Base-by-base conservation (phyloP, 2,888 invertebrate genomes). In the Pachliopta kotzebuea region DNA sequence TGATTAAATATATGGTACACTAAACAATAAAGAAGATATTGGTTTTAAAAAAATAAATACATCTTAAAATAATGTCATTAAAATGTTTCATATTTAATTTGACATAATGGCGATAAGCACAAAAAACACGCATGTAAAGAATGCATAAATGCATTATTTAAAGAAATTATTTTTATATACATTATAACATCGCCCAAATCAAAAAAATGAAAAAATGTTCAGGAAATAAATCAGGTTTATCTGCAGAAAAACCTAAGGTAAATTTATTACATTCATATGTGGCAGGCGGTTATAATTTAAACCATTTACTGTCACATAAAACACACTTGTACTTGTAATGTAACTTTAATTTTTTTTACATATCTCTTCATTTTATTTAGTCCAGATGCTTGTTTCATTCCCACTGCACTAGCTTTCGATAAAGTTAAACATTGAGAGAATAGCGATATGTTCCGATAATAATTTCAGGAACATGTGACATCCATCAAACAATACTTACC, bases 141-240 rank as follows among this genome's bases (percentile, higher is more conserved):
- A 45, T 8, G 4, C 45, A n/a, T n/a, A 45, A 1, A 45, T 7
- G n/a, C 14, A 14, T 37, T 14, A 31, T 37, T 14, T 14, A 37
- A 37, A 37, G 0, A 14, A 37, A 37, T 37, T 11, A 14, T 37
- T 37, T 37, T 14, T 37, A 14, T 37, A 4, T 37, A 37, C 37
- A 14, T 37, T 37, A 37, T 37, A 37, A 37, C 37, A 37, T 37
- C 37, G 37, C 37, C 11, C 29, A 56, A 18, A 53, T 55, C 20
- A 45, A 18, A 37, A 61, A 60, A 67, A 65, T 67, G 67, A 67
- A 62, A 31, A 64, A 60, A 49, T 56, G 42, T 21, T 45, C 53
- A 29, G 60, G 56, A 55, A 58, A 58, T 20, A 63, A 63, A 29
- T 24, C 21, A 42, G 18, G 17, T 37, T 17, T 54, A 11, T 7